Percentiles rank a stretch among this genome's conserved stretches.
Evolutionary conservation across 2,797 vertebrate genomes (phyloP).

Genomic region (Oreochromis mossambicus): DNA sequence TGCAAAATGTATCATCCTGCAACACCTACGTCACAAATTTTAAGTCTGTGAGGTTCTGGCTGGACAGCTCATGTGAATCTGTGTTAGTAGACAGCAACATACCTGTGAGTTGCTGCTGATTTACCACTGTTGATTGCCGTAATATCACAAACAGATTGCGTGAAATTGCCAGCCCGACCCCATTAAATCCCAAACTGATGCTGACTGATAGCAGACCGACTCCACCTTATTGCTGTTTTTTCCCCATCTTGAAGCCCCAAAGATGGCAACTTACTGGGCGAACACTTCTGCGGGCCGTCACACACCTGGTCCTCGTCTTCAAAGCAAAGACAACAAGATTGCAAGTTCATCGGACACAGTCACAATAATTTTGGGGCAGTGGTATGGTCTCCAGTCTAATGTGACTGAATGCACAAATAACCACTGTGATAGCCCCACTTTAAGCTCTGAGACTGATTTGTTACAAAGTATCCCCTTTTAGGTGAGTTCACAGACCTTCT

Average conservation of each 20-base stretch:
- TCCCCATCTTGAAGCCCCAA: background rate
- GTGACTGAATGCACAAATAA: background rate
- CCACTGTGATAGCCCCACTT: background rate
- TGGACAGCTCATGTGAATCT: background rate
- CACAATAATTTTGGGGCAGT: background rate
- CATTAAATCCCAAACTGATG: background rate
- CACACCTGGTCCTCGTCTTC: background rate
- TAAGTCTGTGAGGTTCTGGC: background rate
- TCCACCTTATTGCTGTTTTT: background rate
- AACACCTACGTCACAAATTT: background rate
- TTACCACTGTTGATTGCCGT: background rate
- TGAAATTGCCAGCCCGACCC: background rate
- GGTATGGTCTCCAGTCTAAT: background rate
- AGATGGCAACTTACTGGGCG: background rate
- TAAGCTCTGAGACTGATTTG: background rate
- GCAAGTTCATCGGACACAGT: background rate
- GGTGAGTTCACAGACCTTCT: background rate
- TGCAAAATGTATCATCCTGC: background rate
- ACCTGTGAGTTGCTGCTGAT: background rate
- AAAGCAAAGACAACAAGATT: background rate
- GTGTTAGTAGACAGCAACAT: background rate
- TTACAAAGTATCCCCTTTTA: background rate
- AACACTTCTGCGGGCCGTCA: no score
- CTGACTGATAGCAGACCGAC: background rate
- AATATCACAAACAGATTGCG: background rate